These are phyloP conservation scores for Xenopus tropicalis DNA, from an alignment of 2,113 vertebrate species.

Conservation along the genomic window UCB_Xtro_10.0 CM004447.2:99416001-99416500, in stretches of 20 bases:
- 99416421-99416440: too few species aligned
- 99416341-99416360: neutral
- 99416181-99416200: conserved; percentile 3
- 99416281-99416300: neutral
- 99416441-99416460: too few species aligned
- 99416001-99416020: conserved; percentile 7
- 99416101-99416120: conserved; percentile 17
- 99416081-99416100: conserved; percentile 22
- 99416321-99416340: too few species aligned
- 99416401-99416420: too few species aligned
- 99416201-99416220: neutral
- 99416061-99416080: conserved; percentile 35
- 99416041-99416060: conserved; percentile 43
- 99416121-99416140: conserved; percentile 10
- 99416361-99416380: neutral
- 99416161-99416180: conserved; percentile 17
- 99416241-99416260: neutral
- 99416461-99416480: too few species aligned
- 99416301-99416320: neutral
- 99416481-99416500: too few species aligned
- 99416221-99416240: neutral
- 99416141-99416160: conserved; percentile 35
- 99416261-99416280: conserved; percentile 13
- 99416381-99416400: too few species aligned
- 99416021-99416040: conserved; percentile 40